Conservation (phyloP, 2,113 vertebrate species). For the Sinocyclocheilus maitianheensis region DNA sequence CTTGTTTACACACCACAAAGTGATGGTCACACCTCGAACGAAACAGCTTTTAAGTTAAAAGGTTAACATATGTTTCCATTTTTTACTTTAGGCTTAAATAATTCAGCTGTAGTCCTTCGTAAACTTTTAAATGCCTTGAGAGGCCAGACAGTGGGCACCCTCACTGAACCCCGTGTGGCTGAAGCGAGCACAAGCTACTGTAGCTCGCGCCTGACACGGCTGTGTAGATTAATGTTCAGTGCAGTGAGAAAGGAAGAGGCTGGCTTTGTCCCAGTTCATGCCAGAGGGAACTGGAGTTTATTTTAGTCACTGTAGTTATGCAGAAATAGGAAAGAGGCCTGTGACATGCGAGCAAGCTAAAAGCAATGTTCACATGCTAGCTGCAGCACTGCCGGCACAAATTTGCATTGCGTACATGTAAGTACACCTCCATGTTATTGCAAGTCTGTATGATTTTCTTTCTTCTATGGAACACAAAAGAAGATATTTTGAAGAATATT, state of each 20-base stretch:
- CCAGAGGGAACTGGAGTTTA: constrained; percentile 39
- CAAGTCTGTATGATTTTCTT: neutral
- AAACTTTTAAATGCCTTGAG: constrained; percentile 38
- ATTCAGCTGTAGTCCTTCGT: constrained; percentile 3
- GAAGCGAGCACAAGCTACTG: neutral
- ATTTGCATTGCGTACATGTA: neutral
- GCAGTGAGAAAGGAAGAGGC: constrained; percentile 15
- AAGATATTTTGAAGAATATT: neutral
- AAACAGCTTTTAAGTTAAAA: constrained; percentile 30
- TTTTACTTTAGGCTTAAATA: constrained; percentile 8
- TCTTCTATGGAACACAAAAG: neutral
- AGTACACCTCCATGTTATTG: neutral
- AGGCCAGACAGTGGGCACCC: constrained; percentile 28
- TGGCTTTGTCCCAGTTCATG: constrained; percentile 26
- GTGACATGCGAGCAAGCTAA: constrained; percentile 25
- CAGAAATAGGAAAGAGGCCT: constrained; percentile 19
- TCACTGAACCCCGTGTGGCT: constrained; percentile 7
- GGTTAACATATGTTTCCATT: constrained; percentile 21
- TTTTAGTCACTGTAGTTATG: constrained; percentile 35
- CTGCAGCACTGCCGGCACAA: neutral
- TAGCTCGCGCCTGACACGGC: constrained; percentile 27
- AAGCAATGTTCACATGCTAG: neutral
- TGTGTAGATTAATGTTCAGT: constrained; percentile 28
- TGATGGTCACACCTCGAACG: neutral
- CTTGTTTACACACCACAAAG: neutral